These are phyloP conservation scores for Bucorvus abyssinicus DNA, from an alignment of 2,797 vertebrate species.

Conservation along the genomic window DNA sequence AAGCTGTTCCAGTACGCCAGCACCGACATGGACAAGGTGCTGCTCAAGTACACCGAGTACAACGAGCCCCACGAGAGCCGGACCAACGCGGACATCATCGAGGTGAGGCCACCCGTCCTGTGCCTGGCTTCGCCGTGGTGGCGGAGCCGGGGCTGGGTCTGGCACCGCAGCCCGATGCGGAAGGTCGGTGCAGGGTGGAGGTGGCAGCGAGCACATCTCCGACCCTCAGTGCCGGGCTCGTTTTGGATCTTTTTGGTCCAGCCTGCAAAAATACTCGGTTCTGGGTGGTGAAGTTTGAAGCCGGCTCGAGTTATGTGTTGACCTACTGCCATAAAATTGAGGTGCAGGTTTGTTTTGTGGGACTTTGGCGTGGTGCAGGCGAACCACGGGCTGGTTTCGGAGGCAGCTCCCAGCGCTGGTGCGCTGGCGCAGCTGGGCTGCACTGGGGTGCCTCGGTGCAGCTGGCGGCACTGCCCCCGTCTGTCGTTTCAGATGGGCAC, in stretches of 20 bases:
- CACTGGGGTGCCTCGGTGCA: background rate
- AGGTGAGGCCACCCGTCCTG: slow-evolving; percentile 70
- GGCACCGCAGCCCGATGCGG: accelerated
- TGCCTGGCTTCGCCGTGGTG: accelerated
- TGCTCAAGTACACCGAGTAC: slow-evolving; percentile 94
- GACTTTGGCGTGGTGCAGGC: no score
- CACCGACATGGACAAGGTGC: slow-evolving; percentile 93
- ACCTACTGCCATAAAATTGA: accelerated
- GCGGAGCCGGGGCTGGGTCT: background rate
- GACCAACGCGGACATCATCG: slow-evolving; percentile 95
- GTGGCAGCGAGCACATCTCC: background rate
- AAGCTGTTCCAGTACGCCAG: slow-evolving; percentile 96
- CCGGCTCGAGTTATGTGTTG: background rate
- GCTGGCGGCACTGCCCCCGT: background rate
- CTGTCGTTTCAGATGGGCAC: accelerated
- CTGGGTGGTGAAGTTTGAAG: background rate
- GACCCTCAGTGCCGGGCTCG: accelerated
- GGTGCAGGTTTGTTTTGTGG: background rate
- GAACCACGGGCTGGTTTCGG: no score
- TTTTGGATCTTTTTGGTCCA: background rate
- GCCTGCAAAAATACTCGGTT: accelerated
- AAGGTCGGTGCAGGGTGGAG: background rate
- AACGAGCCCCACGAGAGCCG: slow-evolving; percentile 96
- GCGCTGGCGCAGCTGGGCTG: no score
- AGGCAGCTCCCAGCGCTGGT: no score